These are phyloP conservation scores for Channallabes apus DNA, from an alignment of 2,797 vertebrate species.

Conservation along the genomic window DNA sequence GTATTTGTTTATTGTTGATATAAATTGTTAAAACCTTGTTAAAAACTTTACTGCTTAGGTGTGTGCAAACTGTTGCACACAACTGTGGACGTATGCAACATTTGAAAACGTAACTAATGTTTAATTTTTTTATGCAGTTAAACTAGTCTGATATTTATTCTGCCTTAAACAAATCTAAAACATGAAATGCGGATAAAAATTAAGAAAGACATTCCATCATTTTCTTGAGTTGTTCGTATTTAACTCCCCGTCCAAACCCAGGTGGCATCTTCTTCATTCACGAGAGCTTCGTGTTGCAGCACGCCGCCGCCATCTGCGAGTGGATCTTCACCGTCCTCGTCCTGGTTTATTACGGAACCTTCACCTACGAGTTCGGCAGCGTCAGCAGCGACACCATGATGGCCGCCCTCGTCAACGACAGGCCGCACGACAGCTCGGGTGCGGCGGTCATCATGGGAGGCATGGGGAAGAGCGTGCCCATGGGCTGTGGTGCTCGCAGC, in stretches of 20 bases:
- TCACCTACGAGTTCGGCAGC: slow-evolving; percentile 94
- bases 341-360: slow-evolving; percentile 94
- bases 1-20: not conserved
- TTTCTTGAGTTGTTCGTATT: slow-evolving; percentile 30
- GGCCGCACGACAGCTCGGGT: slow-evolving; percentile 57
- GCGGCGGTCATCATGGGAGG: slow-evolving; percentile 72
- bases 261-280: slow-evolving; percentile 93
- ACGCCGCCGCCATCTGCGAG: slow-evolving; percentile 91
- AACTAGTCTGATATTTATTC: not conserved
- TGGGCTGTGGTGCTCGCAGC: slow-evolving; percentile 72
- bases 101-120: not conserved
- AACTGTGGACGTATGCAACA: not conserved
- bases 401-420: slow-evolving; percentile 77
- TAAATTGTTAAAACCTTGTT: not conserved
- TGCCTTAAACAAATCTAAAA: not conserved
- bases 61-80: not conserved
- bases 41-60: not conserved
- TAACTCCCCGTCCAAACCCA: slow-evolving; percentile 52
- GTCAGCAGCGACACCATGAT: slow-evolving; percentile 92
- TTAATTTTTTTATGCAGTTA: not conserved
- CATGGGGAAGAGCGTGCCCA: slow-evolving; percentile 63
- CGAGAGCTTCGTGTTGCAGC: slow-evolving; percentile 90
- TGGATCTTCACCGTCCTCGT: slow-evolving; percentile 96
- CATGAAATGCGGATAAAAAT: not conserved
- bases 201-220: not conserved